phyloP scores from a whole-genome alignment of 2,888 invertebrate species.

The Aporophyla nigra region DNA sequence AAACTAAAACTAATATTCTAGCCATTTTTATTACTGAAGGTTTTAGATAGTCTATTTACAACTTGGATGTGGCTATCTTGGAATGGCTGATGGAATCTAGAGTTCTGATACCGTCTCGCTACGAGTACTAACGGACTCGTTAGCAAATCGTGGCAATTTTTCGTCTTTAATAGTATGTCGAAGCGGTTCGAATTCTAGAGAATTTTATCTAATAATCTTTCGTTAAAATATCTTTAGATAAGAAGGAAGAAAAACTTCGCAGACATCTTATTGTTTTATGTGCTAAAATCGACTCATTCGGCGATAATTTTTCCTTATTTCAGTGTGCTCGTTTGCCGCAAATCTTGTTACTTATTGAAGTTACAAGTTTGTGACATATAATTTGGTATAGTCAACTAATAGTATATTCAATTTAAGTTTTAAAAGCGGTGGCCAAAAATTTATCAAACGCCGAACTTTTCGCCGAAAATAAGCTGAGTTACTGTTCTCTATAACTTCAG shows the following conservation, averaged over 20 bases:
- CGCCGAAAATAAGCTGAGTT: neutral
- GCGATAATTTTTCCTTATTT: conserved; percentile 6
- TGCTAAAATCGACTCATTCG: neutral
- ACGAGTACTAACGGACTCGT: neutral
- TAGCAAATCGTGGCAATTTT: conserved; percentile 8
- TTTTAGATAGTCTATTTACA: conserved; percentile 3
- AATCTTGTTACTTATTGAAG: neutral
- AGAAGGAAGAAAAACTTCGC: conserved; percentile 3
- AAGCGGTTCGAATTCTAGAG: neutral
- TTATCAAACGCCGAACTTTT: neutral
- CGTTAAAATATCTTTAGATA: neutral
- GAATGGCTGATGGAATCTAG: neutral
- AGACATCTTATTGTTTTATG: neutral
- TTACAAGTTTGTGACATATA: conserved; percentile 17
- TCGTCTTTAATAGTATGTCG: neutral
- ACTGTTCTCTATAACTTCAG: conserved; percentile 19
- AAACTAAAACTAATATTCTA: conserved; percentile 2
- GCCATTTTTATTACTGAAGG: neutral
- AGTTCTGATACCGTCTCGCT: neutral
- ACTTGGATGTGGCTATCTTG: conserved; percentile 6
- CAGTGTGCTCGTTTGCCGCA: neutral
- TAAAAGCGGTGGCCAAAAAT: neutral
- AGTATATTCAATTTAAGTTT: conserved; percentile 19
- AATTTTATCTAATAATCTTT: conserved; percentile 5
- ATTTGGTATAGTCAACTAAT: neutral